Evolutionary conservation across 1,140 invertebrate species (phyloP).

Genomic region (Penaeus indicus): DNA sequence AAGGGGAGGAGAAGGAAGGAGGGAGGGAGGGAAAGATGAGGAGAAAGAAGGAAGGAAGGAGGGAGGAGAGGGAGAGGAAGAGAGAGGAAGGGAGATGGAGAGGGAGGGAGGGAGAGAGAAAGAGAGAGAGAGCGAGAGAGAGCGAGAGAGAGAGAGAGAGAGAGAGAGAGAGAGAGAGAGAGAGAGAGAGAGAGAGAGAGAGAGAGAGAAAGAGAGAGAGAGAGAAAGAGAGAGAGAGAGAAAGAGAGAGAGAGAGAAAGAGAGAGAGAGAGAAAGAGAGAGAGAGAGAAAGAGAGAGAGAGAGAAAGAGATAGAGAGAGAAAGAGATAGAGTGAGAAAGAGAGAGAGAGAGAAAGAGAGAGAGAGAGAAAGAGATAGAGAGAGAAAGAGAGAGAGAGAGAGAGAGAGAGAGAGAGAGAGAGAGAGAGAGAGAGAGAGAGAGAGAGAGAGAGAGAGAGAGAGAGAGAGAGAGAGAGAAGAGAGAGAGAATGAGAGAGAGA

Average conservation of each 20-base stretch:
- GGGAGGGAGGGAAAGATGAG: too few relatives aligned
- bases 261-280: neutral
- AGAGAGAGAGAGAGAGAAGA: neutral
- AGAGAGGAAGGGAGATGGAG: neutral
- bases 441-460: neutral
- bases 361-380: neutral
- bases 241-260: constrained; percentile 29
- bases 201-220: neutral
- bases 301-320: neutral
- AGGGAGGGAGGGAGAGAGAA: too few relatives aligned
- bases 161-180: neutral
- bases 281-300: neutral
- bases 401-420: constrained; percentile 38
- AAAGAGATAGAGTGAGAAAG: neutral
- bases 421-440: neutral
- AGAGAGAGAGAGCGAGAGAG: neutral
- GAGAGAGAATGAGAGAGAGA: neutral
- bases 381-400: constrained; percentile 24
- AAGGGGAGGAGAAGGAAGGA: too few relatives aligned
- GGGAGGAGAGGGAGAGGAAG: neutral
- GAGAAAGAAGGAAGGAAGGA: too few relatives aligned
- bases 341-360: neutral
- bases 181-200: neutral
- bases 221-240: constrained; percentile 1
- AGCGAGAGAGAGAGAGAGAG: too few relatives aligned